Evolutionary conservation across 2,888 invertebrate genomes (phyloP), one percentile per base, ranked within the genome.

Genomic region (Cosmia trapezina): DNA sequence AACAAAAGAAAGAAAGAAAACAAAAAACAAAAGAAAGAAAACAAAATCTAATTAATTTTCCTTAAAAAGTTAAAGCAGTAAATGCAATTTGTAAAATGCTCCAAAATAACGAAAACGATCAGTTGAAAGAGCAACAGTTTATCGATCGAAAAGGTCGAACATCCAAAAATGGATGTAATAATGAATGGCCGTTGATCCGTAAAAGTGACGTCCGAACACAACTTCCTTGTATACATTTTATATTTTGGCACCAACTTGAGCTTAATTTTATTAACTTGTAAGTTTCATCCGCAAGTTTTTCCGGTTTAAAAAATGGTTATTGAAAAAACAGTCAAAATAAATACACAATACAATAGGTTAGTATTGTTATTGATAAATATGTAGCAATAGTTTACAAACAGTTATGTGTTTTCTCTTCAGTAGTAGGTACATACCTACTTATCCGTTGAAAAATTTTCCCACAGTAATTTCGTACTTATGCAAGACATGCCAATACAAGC

Each of bases 141-240:
- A 76, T 53, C 70, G 33, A 47, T 33, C 37, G 5, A 33, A 68
- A 64, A 82, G 80, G 78, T 78, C 68, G 67, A 22, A 45, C 53
- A 65, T 28, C 64, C 78, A 65, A 57, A 80, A 49, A 68, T 68
- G 73, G 68, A 62, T 53, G 57, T 47, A 45, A 28, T 41, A 45
- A 76, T 65, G 37, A 57, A 78, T 56, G 59, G 14, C 22, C 33
- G 22, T 60, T 53, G 45, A 28, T 67, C 78, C 60, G 76, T 53
- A 51, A 70, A 67, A 63, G 62, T 60, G 81, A 81, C 76, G 59
- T 56, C 14, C 22, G 33, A 5, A 8, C 43, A 33, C 53, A 54
- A 66, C 54, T 79, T 79, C 79, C 79, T 77, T 22, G 28, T 47
- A 45, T 33, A n/a, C 33, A 61, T 72, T 69, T 73, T 78, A 43